Evolutionary conservation across 2,113 vertebrate species (phyloP).

Genomic region (Pristiophorus japonicus): DNA sequence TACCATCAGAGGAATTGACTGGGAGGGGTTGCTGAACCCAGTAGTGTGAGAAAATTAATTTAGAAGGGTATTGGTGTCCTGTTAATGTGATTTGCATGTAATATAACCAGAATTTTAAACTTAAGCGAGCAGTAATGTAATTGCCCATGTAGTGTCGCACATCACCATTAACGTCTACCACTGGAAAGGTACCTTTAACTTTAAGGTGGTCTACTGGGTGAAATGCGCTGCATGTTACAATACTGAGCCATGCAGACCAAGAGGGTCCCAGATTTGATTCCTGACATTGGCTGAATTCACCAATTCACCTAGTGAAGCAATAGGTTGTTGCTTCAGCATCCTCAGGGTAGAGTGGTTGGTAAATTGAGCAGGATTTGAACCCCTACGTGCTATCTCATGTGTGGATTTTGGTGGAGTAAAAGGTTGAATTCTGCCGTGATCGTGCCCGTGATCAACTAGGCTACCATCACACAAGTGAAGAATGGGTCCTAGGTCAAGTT

Average conservation of each 20-base stretch:
- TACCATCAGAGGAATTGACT: not conserved
- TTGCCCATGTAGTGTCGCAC: not conserved
- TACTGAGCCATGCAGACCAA: not conserved
- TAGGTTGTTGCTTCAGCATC: not conserved
- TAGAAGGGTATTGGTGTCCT: not conserved
- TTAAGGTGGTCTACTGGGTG: not conserved
- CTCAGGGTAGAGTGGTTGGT: not conserved
- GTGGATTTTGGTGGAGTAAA: not conserved
- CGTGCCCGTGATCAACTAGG: not conserved
- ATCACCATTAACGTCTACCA: not conserved
- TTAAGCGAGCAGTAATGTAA: not conserved
- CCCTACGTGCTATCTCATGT: not conserved
- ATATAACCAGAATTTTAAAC: not conserved
- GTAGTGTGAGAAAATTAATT: constrained; percentile 6
- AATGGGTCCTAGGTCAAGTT: not conserved
- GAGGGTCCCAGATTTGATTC: not conserved
- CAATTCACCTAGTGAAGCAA: not conserved
- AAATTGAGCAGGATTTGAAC: not conserved
- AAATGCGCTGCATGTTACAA: not conserved
- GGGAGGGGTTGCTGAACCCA: not conserved
- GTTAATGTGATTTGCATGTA: no score
- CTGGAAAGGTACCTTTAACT: not conserved
- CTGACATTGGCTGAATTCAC: not conserved
- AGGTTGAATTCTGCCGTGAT: not conserved
- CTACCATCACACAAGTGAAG: not conserved